phyloP scores from a whole-genome alignment of 2,797 vertebrate genomes.

The Lycodopsis pacificus region DNA sequence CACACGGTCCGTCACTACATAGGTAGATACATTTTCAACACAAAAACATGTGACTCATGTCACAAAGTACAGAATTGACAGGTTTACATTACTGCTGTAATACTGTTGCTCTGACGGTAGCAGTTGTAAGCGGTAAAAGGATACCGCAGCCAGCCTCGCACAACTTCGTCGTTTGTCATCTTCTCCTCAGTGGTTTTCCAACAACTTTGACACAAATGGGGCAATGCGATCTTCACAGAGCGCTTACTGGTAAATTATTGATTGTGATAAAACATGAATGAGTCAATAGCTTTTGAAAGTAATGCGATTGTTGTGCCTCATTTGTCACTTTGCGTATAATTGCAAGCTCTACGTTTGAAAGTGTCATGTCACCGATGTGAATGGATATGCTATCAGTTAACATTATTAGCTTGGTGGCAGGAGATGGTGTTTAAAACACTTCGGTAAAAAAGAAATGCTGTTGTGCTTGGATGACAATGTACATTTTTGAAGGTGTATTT shows the following conservation, averaged over 20 bases:
- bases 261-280: slow-evolving; percentile 84
- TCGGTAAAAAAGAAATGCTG: neutral
- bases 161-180: slow-evolving; percentile 78
- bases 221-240: slow-evolving; percentile 87
- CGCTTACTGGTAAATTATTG: slow-evolving; percentile 86
- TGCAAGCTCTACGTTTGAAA: slow-evolving; percentile 57
- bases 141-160: slow-evolving; percentile 65
- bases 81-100: slow-evolving; percentile 71
- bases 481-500: neutral
- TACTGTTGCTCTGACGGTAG: slow-evolving; percentile 56
- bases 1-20: neutral
- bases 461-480: neutral
- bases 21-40: slow-evolving; percentile 16
- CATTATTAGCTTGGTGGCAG: slow-evolving; percentile 43
- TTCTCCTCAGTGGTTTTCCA: slow-evolving; percentile 88
- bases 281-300: slow-evolving; percentile 80
- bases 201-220: slow-evolving; percentile 91
- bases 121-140: slow-evolving; percentile 74
- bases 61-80: slow-evolving; percentile 50
- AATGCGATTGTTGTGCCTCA: slow-evolving; percentile 75
- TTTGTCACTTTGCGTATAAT: slow-evolving; percentile 75
- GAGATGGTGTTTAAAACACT: slow-evolving; percentile 24
- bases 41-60: slow-evolving; percentile 47
- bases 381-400: slow-evolving; percentile 48
- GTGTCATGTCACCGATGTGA: slow-evolving; percentile 49